These are phyloP conservation scores for Odontamblyopus rebecca DNA, from an alignment of 2,797 vertebrate genomes.

Conservation along the genomic window DNA sequence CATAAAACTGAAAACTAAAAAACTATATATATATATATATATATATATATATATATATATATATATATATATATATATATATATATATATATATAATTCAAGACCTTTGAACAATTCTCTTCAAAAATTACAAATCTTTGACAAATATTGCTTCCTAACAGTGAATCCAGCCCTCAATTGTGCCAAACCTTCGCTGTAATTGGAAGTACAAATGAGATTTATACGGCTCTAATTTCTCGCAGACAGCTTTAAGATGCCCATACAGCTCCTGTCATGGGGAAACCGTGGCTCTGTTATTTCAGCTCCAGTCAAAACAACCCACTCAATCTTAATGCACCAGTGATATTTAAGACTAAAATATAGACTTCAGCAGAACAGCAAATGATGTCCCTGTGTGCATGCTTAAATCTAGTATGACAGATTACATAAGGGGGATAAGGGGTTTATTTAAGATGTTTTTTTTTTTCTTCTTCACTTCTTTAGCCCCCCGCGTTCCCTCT, in stretches of 20 bases:
- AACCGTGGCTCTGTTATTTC: slow-evolving; percentile 23
- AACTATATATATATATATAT: not conserved
- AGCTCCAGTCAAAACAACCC: slow-evolving; percentile 23
- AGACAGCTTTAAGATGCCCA: slow-evolving; percentile 5
- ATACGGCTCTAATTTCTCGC: not conserved
- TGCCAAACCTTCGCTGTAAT: not conserved
- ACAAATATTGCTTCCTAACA: slow-evolving; percentile 2
- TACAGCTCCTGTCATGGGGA: slow-evolving; percentile 4
- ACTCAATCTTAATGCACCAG: slow-evolving; percentile 51
- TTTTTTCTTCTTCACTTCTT: slow-evolving; percentile 12
- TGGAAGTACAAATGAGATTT: slow-evolving; percentile 8
- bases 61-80: no score
- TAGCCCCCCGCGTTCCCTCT: slow-evolving; percentile 42
- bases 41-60: no score
- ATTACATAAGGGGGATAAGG: slow-evolving; percentile 52
- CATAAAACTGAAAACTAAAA: no score
- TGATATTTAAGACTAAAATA: slow-evolving; percentile 43
- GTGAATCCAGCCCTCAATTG: not conserved
- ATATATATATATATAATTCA: no score
- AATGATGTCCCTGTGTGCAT: slow-evolving; percentile 46
- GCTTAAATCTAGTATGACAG: slow-evolving; percentile 54
- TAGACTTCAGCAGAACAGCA: slow-evolving; percentile 41
- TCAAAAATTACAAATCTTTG: not conserved
- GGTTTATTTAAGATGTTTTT: slow-evolving; percentile 60
- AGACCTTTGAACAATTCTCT: not conserved